phyloP scores from a whole-genome alignment of 2,888 invertebrate species.

The Ormyrus rosae region DNA sequence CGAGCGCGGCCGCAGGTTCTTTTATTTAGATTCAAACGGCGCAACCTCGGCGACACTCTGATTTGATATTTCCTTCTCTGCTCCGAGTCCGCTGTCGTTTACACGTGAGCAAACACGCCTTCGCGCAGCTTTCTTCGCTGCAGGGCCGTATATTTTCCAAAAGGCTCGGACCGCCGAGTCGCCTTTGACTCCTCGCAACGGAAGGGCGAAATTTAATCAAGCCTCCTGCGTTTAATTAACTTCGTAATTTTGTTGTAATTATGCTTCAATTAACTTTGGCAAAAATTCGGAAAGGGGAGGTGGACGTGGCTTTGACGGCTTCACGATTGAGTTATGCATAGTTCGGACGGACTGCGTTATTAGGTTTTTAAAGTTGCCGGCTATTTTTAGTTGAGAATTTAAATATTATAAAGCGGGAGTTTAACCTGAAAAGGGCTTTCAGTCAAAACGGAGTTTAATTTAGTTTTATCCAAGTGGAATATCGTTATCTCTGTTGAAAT shows the following conservation, averaged over 20 bases:
- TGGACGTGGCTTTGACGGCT: no score
- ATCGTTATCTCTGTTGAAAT: no score
- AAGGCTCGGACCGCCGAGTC: slow-evolving; percentile 2
- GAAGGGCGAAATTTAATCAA: slow-evolving; percentile 22
- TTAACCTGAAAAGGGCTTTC: no score
- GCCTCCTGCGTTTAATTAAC: slow-evolving; percentile 4
- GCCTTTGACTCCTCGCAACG: slow-evolving; percentile 14
- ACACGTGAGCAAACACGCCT: slow-evolving; percentile 54
- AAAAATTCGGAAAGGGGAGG: not conserved
- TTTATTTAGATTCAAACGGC: slow-evolving; percentile 61
- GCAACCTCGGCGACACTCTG: slow-evolving; percentile 44
- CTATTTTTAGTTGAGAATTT: no score
- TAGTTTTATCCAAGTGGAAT: no score
- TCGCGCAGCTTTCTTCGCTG: slow-evolving; percentile 4
- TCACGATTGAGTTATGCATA: no score
- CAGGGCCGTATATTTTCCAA: not conserved
- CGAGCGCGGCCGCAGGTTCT: not conserved
- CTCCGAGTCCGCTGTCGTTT: slow-evolving; percentile 36
- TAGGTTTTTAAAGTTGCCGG: no score
- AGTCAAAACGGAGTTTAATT: no score
- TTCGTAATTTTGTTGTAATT: slow-evolving; percentile 11
- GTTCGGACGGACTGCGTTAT: no score
- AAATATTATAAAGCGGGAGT: no score
- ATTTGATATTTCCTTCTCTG: slow-evolving; percentile 58
- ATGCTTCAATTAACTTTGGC: not conserved